These are phyloP conservation scores for Diplosoma virens DNA, from an alignment of 23 tunicate genomes.

Conservation along the genomic window DNA sequence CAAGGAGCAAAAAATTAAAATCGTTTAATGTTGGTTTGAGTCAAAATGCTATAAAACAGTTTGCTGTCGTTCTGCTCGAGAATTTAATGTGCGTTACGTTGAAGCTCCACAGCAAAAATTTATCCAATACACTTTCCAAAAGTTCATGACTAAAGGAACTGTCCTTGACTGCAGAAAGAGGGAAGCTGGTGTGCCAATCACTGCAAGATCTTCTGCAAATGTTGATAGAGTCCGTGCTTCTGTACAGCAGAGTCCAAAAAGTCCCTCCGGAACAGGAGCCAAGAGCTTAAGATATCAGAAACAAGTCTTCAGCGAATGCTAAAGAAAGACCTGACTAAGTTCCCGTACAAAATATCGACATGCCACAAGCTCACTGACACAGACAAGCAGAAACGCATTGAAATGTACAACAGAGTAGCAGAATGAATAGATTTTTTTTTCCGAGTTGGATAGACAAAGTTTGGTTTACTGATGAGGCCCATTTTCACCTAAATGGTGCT, in stretches of 20 bases:
- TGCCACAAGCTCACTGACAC: not conserved
- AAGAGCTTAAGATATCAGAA: not conserved
- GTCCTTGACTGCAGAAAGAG: no score
- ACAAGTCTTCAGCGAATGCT: slow-evolving; percentile 2
- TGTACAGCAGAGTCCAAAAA: not conserved
- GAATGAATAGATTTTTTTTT: not conserved
- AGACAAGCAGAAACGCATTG: not conserved
- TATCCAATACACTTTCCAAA: no score
- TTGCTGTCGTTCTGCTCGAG: no score
- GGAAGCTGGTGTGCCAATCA: slow-evolving; percentile 26
- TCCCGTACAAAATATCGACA: not conserved
- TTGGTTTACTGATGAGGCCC: not conserved
- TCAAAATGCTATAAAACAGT: no score
- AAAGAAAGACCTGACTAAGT: slow-evolving; percentile 4
- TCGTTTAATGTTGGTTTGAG: no score
- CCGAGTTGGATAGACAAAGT: not conserved
- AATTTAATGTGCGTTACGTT: no score
- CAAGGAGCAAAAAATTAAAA: no score
- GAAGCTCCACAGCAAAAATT: no score
- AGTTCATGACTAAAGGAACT: no score
- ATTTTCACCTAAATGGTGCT: slow-evolving; percentile 4
- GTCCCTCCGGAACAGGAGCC: not conserved
- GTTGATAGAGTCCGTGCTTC: slow-evolving; percentile 2
- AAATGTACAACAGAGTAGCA: not conserved
- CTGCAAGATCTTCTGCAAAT: not conserved